Conservation (phyloP, 1,140 invertebrate species). For the Lucilia sericata region DNA sequence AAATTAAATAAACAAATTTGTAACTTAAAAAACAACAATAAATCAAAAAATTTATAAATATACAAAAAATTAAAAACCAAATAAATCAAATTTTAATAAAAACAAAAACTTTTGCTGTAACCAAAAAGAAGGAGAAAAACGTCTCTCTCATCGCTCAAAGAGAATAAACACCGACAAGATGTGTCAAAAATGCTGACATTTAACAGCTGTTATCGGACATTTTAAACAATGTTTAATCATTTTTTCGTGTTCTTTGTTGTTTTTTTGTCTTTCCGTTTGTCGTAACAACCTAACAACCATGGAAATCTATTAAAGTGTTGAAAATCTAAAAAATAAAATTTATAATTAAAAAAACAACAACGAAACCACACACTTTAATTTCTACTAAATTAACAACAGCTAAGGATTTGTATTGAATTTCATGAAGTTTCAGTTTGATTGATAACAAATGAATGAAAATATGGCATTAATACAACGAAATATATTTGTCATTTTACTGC, state of each 20-base stretch:
- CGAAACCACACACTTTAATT: too few species aligned
- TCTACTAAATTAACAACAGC: too few species aligned
- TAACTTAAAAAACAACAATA: not conserved
- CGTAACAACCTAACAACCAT: not conserved
- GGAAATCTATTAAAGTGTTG: slow-evolving; percentile 11
- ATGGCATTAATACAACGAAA: not conserved
- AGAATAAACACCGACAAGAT: not conserved
- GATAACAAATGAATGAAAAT: not conserved
- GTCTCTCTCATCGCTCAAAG: not conserved
- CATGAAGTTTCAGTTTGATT: not conserved
- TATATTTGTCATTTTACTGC: not conserved
- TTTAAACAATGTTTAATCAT: not conserved
- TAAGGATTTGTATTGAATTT: too few species aligned
- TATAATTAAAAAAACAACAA: too few species aligned
- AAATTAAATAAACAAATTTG: not conserved
- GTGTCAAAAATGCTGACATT: slow-evolving; percentile 15
- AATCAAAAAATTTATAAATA: not conserved
- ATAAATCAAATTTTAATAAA: not conserved
- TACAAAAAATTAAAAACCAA: not conserved
- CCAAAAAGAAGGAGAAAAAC: not conserved
- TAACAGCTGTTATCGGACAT: not conserved
- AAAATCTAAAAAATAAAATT: not conserved
- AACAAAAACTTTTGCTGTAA: not conserved
- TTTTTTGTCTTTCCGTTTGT: not conserved
- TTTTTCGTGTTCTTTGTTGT: not conserved